These are phyloP conservation scores for Danio tinwini DNA, from an alignment of 2,797 vertebrate species.

Conservation along the genomic window DNA sequence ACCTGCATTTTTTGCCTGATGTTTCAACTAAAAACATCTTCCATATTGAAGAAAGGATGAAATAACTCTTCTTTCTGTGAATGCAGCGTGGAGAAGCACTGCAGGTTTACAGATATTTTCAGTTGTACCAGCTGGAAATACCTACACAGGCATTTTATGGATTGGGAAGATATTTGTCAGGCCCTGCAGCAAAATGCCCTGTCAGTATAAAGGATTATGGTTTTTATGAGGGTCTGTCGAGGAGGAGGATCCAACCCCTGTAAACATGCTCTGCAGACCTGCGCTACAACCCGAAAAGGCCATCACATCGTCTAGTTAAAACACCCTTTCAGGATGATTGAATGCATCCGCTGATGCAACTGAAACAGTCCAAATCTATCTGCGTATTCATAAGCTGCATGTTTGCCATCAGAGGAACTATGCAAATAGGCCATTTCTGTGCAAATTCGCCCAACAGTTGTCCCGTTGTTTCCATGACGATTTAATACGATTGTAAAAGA, in stretches of 20 bases:
- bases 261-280: conserved; percentile 76
- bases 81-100: background rate
- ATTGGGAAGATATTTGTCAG: conserved; percentile 73
- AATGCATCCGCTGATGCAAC: conserved; percentile 58
- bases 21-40: too few species aligned
- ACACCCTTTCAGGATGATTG: conserved; percentile 71
- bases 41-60: too few species aligned
- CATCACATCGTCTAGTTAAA: conserved; percentile 73
- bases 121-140: conserved; percentile 29
- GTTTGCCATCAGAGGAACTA: conserved; percentile 22
- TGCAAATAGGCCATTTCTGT: conserved; percentile 29
- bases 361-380: conserved; percentile 35
- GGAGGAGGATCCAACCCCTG: conserved; percentile 68
- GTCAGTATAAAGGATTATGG: conserved; percentile 79
- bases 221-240: conserved; percentile 72
- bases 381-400: background rate
- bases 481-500: conserved; percentile 40
- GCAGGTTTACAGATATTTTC: conserved; percentile 20
- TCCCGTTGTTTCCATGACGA: conserved; percentile 26
- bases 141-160: conserved; percentile 74
- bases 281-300: conserved; percentile 70
- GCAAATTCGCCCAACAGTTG: background rate
- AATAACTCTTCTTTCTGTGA: background rate
- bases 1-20: too few species aligned
- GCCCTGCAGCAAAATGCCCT: conserved; percentile 69